phyloP scores from a whole-genome alignment of 2,888 invertebrate genomes.

The Napeogenes inachia region DNA sequence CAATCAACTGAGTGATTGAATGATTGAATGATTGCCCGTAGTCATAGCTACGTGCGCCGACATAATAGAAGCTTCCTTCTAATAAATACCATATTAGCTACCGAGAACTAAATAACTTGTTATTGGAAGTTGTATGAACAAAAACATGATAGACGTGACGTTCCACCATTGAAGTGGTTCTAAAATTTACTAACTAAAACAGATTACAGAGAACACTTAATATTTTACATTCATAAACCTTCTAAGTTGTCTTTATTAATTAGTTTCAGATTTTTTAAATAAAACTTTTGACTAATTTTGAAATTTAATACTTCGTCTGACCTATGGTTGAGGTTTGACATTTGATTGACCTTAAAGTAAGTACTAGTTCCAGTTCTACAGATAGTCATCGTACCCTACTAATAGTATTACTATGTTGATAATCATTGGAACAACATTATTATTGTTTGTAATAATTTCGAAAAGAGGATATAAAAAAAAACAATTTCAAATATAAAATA shows the following conservation, averaged over 20 bases:
- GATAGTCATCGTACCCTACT: slow-evolving; percentile 15
- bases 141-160: background rate
- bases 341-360: slow-evolving; percentile 25
- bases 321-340: slow-evolving; percentile 18
- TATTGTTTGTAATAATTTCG: no score
- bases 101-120: background rate
- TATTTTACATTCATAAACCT: no score
- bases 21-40: slow-evolving; percentile 41
- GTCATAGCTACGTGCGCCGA: slow-evolving; percentile 47
- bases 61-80: slow-evolving; percentile 29
- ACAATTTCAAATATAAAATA: no score
- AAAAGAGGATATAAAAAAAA: no score
- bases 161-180: no score
- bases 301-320: slow-evolving; percentile 3
- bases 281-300: slow-evolving; percentile 1
- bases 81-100: slow-evolving; percentile 9
- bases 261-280: background rate
- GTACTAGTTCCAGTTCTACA: slow-evolving; percentile 17
- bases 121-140: background rate
- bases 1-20: slow-evolving; percentile 58
- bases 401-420: slow-evolving; percentile 9
- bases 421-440: no score
- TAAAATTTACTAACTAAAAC: no score
- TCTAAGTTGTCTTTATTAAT: background rate
- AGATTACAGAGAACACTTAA: no score